Conservation (phyloP, 30 jellyfish, hydroid and myxozoan species). For the Pelagia noctiluca region DNA sequence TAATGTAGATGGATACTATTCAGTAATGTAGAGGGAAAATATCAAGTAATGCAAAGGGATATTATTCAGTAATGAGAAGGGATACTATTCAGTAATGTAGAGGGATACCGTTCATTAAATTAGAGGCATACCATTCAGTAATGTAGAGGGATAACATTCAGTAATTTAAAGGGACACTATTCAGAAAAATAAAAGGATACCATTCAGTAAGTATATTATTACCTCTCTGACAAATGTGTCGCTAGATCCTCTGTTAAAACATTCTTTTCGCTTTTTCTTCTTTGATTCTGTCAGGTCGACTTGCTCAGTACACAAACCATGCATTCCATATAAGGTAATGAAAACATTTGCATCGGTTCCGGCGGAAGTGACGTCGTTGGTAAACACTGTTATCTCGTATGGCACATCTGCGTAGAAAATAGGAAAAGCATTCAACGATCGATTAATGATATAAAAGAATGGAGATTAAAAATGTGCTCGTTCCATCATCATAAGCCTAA, state of each 20-base stretch:
- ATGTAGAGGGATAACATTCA: no score
- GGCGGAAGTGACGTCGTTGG: slow-evolving; percentile 88
- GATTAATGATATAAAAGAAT: background rate
- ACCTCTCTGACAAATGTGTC: slow-evolving; percentile 98
- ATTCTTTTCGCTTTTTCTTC: slow-evolving; percentile 91
- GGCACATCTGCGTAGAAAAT: slow-evolving; percentile 83
- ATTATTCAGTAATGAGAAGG: no score
- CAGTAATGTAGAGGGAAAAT: no score
- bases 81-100: no score
- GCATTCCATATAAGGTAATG: slow-evolving; percentile 86
- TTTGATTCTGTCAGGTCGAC: slow-evolving; percentile 87
- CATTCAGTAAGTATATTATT: background rate
- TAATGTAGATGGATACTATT: no score
- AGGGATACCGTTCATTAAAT: no score
- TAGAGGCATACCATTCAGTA: no score
- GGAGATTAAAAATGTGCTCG: background rate
- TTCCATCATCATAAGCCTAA: no score
- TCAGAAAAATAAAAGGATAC: background rate
- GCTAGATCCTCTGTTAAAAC: slow-evolving; percentile 89
- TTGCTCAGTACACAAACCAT: slow-evolving; percentile 89
- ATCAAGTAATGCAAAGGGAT: no score
- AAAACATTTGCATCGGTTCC: slow-evolving; percentile 98
- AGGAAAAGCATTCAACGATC: background rate
- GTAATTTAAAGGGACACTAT: background rate
- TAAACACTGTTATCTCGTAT: slow-evolving; percentile 87